Evolutionary conservation across 2,797 vertebrate genomes (phyloP).

Genomic region (Calcarius lapponicus): DNA sequence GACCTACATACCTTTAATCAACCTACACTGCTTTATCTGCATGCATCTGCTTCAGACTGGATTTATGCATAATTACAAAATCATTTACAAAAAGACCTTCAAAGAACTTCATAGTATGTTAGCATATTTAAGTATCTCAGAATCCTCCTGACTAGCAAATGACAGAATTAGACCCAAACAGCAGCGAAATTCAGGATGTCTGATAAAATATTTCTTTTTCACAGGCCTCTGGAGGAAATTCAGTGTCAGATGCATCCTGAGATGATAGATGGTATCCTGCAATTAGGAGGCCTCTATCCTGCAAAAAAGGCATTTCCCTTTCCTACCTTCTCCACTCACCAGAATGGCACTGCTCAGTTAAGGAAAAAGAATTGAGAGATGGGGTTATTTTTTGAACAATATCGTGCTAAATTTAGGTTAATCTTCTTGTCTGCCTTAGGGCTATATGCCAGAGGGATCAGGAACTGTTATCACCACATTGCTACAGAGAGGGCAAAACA

Average conservation of each 20-base stretch:
- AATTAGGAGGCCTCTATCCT: background rate
- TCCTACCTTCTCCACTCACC: background rate
- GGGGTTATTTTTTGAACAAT: constrained; percentile 23
- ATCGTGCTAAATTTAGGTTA: background rate
- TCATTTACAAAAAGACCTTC: background rate
- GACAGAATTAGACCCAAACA: background rate
- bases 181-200: constrained; percentile 10
- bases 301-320: constrained; percentile 43
- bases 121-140: background rate
- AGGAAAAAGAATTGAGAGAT: background rate
- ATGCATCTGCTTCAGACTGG: background rate
- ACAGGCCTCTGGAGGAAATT: constrained; percentile 39
- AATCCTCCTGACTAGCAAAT: background rate
- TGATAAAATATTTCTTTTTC: constrained; percentile 30
- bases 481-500: background rate
- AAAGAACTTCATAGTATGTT: background rate
- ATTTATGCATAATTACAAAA: background rate
- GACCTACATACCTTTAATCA: background rate
- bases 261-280: constrained; percentile 56
- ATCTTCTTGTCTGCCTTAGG: background rate
- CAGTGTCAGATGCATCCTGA: constrained; percentile 25
- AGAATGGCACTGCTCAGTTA: background rate
- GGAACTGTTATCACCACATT: background rate
- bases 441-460: background rate
- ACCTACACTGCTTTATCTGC: background rate